phyloP scores from a whole-genome alignment of 2,888 invertebrate species.

The Adelognathus sp. region DNA sequence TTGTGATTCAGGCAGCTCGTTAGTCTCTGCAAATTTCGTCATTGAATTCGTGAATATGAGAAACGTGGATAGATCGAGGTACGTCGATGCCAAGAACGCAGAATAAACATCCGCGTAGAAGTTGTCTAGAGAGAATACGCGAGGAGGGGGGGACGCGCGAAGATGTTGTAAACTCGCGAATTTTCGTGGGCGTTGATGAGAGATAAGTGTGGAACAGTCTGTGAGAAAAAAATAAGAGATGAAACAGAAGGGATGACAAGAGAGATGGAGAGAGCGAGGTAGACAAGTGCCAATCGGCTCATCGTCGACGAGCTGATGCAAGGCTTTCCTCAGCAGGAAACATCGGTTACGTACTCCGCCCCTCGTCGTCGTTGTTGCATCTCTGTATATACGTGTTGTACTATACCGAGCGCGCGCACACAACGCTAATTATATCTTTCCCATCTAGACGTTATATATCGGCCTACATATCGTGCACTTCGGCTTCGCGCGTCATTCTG shows the following conservation, averaged over 20 bases:
- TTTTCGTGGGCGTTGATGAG: constrained; percentile 8
- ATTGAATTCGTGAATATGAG: constrained; percentile 23
- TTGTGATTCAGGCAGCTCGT: neutral
- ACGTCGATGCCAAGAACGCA: constrained; percentile 48
- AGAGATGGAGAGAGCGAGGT: neutral
- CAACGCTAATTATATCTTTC: constrained; percentile 58
- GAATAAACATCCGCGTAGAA: constrained; percentile 30
- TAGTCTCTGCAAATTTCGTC: constrained; percentile 6
- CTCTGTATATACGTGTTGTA: neutral
- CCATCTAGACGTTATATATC: constrained; percentile 29
- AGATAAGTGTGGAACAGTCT: neutral
- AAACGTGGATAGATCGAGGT: constrained; percentile 3
- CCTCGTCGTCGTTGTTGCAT: constrained; percentile 37
- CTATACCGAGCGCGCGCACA: constrained; percentile 7
- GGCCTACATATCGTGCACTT: constrained; percentile 8
- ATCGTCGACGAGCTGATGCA: constrained; percentile 48
- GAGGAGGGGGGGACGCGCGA: neutral
- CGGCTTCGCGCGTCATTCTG: neutral
- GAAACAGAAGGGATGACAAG: neutral
- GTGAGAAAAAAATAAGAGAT: neutral
- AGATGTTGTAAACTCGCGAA: neutral
- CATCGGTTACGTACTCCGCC: constrained; percentile 54
- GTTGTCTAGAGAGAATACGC: neutral
- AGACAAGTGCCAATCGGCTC: constrained; percentile 28
- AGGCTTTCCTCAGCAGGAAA: constrained; percentile 55